phyloP scores from a whole-genome alignment of 1,140 invertebrate genomes.

The Luehdorfia chinensis region DNA sequence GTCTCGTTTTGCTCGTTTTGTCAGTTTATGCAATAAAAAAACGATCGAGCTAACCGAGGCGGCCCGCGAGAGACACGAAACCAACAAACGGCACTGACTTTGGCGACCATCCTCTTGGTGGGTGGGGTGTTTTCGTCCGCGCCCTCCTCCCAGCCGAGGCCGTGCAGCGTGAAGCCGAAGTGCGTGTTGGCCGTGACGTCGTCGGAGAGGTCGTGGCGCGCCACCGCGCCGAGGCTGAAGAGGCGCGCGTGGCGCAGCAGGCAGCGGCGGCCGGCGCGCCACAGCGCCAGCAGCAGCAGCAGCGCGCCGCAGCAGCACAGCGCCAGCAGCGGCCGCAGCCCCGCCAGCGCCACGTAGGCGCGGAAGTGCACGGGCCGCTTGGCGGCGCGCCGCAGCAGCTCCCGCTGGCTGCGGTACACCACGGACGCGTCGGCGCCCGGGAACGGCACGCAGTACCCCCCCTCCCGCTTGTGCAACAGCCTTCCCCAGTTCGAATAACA shows the following conservation, averaged over 20 bases:
- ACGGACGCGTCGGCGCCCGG: conserved; percentile 89
- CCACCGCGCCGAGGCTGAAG: conserved; percentile 78
- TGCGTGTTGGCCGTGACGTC: conserved; percentile 79
- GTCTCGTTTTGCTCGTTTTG: too few species aligned
- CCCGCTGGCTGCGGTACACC: conserved; percentile 85
- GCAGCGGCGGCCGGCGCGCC: conserved; percentile 80
- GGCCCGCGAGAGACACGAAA: too few species aligned
- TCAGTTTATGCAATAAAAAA: too few species aligned
- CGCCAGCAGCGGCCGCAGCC: conserved; percentile 68
- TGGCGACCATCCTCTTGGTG: conserved; percentile 83
- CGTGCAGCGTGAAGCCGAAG: conserved; percentile 85
- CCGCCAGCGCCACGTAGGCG: conserved; percentile 79
- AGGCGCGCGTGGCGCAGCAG: conserved; percentile 78
- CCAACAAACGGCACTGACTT: too few species aligned
- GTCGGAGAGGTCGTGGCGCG: conserved; percentile 79
- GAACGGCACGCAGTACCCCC: conserved; percentile 87
- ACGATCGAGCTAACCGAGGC: too few species aligned
- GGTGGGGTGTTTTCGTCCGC: conserved; percentile 82
- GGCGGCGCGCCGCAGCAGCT: conserved; percentile 82
- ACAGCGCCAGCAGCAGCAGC: conserved; percentile 82
- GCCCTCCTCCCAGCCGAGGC: conserved; percentile 86
- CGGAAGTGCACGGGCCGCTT: conserved; percentile 82
- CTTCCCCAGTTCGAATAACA: too few species aligned
- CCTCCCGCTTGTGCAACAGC: conserved; percentile 79
- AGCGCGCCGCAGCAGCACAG: conserved; percentile 77